Percentiles rank a stretch among this genome's conserved stretches.
Conservation (phyloP, 2,113 vertebrate genomes). For the Actenoides lindsayi region DNA sequence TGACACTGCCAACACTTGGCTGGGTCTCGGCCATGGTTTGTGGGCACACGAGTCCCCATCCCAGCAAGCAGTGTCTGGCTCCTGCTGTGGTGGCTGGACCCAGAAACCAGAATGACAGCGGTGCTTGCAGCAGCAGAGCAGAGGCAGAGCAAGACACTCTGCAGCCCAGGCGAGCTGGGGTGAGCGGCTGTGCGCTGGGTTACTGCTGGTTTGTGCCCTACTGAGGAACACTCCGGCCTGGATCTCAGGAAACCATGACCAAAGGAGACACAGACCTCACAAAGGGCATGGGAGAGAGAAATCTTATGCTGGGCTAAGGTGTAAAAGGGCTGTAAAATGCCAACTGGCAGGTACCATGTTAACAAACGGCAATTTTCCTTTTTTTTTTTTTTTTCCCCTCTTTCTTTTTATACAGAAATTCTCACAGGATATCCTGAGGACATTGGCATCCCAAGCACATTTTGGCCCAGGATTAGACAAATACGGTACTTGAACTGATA, state of each 20-base stretch:
- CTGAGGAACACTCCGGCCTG: neutral
- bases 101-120: rapidly evolving
- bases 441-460: neutral
- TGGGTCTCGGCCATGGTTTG: neutral
- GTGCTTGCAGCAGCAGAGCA: neutral
- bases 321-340: neutral
- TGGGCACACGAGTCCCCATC: neutral
- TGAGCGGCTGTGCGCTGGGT: neutral
- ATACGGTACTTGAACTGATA: neutral
- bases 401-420: neutral
- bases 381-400: too few species aligned
- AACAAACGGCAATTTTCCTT: neutral
- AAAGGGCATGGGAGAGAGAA: neutral
- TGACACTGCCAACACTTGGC: neutral
- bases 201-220: neutral
- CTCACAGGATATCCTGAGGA: neutral
- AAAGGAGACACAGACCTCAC: neutral
- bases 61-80: neutral
- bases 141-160: neutral
- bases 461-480: conserved; percentile 47
- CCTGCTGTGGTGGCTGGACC: neutral
- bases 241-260: neutral
- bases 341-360: neutral
- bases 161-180: neutral
- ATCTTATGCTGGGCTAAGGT: neutral